A percentile compares a stretch with the other conserved stretches of the same genome.
phyloP scores from a whole-genome alignment of 1,140 invertebrate genomes.

The Protaetia brevitarsis region DNA sequence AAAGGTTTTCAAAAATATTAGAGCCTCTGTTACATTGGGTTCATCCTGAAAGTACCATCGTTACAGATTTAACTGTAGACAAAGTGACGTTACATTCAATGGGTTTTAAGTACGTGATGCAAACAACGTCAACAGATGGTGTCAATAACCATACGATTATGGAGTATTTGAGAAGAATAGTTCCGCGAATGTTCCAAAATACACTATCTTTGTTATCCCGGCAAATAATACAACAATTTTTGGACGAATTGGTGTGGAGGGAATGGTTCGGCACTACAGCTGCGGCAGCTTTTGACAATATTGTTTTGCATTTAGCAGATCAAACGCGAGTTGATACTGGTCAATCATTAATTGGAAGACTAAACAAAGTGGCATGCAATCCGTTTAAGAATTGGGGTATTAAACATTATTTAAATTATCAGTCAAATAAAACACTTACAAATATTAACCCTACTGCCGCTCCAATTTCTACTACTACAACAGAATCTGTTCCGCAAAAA shows the following conservation, averaged over 20 bases:
- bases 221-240: slow-evolving; percentile 83
- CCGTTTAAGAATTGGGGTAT: slow-evolving; percentile 75
- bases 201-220: slow-evolving; percentile 77
- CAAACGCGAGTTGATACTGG: slow-evolving; percentile 64
- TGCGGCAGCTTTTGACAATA: slow-evolving; percentile 75
- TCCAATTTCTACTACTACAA: not conserved
- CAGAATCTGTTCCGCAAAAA: slow-evolving; percentile 16
- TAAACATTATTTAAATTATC: slow-evolving; percentile 16
- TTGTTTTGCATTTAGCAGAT: slow-evolving; percentile 73
- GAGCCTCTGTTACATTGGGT: slow-evolving; percentile 76
- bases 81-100: slow-evolving; percentile 70
- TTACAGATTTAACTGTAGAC: slow-evolving; percentile 81
- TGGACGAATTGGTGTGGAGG: slow-evolving; percentile 73
- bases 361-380: slow-evolving; percentile 63
- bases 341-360: slow-evolving; percentile 48
- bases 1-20: slow-evolving; percentile 73
- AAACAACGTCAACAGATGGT: slow-evolving; percentile 62
- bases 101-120: slow-evolving; percentile 73
- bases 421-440: slow-evolving; percentile 24
- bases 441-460: slow-evolving; percentile 17
- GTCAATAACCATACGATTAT: slow-evolving; percentile 75
- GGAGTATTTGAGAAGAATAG: slow-evolving; percentile 80
- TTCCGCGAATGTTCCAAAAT: slow-evolving; percentile 88
- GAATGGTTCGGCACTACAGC: slow-evolving; percentile 72
- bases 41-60: slow-evolving; percentile 68